Percentiles rank a stretch among this genome's conserved stretches.
Evolutionary conservation across 2,888 invertebrate genomes (phyloP).

Genomic region (Drosophila fungiperda): DNA sequence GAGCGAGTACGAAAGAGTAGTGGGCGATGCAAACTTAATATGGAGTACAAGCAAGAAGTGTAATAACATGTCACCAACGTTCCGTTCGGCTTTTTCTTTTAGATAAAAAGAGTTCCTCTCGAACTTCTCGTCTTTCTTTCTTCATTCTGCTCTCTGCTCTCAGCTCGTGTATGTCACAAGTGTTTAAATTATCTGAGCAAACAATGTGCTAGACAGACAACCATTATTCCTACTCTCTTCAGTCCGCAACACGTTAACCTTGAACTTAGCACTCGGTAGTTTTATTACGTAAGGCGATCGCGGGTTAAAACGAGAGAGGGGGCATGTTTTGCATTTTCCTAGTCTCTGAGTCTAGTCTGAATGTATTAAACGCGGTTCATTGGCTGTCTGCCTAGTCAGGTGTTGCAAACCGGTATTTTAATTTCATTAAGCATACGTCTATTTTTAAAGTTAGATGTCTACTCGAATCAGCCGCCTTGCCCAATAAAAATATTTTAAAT

Average conservation of each 20-base stretch:
- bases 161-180: slow-evolving; percentile 29
- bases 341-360: slow-evolving; percentile 33
- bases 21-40: not conserved
- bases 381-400: slow-evolving; percentile 56
- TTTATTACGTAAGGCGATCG: slow-evolving; percentile 38
- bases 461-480: slow-evolving; percentile 65
- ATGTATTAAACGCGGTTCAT: slow-evolving; percentile 52
- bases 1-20: slow-evolving; percentile 11
- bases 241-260: slow-evolving; percentile 47
- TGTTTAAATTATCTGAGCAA: slow-evolving; percentile 44
- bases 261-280: slow-evolving; percentile 60
- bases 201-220: slow-evolving; percentile 39
- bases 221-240: slow-evolving; percentile 11
- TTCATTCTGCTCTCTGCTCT: not conserved
- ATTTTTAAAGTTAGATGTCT: slow-evolving; percentile 59
- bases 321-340: slow-evolving; percentile 60
- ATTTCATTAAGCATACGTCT: slow-evolving; percentile 27
- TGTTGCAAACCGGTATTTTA: slow-evolving; percentile 65
- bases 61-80: slow-evolving; percentile 56
- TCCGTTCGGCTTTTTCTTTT: slow-evolving; percentile 3
- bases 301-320: slow-evolving; percentile 7
- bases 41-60: not conserved
- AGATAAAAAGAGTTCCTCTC: slow-evolving; percentile 24
- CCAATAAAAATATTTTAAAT: slow-evolving; percentile 45
- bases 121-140: not conserved